Conservation (phyloP, 2,113 vertebrate species). For the Nicator chloris region DNA sequence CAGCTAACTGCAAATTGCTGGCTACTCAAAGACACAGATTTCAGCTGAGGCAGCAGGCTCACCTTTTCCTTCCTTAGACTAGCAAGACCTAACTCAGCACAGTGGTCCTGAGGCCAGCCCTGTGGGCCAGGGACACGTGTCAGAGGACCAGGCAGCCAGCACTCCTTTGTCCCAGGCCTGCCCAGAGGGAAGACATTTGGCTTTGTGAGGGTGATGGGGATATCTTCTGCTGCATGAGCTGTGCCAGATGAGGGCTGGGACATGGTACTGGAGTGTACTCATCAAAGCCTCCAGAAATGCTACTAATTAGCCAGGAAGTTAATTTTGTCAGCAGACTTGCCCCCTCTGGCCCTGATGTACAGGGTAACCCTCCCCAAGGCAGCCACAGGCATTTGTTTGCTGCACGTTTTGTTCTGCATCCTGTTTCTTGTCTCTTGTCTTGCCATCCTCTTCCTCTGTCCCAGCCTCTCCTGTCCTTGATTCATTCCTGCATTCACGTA, state of each 20-base stretch:
- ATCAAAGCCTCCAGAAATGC: not conserved
- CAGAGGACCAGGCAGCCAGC: not conserved
- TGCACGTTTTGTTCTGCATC: not conserved
- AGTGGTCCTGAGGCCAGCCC: not conserved
- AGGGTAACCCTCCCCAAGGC: not conserved
- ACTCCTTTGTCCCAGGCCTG: not conserved
- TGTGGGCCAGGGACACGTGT: not conserved
- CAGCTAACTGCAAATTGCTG: not conserved
- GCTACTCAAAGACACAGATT: not conserved
- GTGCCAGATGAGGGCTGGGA: not conserved
- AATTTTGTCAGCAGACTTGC: not conserved
- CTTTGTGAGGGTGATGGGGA: not conserved
- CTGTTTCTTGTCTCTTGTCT: not conserved
- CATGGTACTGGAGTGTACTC: not conserved
- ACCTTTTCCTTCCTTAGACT: not conserved
- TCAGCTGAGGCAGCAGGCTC: not conserved
- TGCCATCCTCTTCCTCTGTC: not conserved
- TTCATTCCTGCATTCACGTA: constrained; percentile 10
- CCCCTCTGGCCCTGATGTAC: not conserved
- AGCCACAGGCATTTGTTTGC: not conserved
- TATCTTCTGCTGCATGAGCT: not conserved
- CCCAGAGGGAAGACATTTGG: not conserved
- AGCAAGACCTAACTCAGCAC: not conserved
- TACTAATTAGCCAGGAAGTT: not conserved
- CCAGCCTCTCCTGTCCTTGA: not conserved